These are phyloP conservation scores for Benthosema pterotum DNA, from an alignment of 2,797 vertebrate genomes.

Conservation along the genomic window DNA sequence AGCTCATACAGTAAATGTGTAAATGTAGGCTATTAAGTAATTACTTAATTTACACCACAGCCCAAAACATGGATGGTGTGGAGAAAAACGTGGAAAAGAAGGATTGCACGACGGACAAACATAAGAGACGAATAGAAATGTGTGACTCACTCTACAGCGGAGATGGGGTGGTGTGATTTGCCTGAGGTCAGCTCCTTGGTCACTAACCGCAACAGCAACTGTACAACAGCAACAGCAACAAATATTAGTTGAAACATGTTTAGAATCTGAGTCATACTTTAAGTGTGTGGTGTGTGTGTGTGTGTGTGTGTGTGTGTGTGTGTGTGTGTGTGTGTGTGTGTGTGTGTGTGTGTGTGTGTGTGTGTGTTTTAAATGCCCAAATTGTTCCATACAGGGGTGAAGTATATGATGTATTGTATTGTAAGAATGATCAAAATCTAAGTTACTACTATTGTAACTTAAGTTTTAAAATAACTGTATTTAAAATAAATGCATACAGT, in stretches of 20 bases:
- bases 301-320: slow-evolving; percentile 1
- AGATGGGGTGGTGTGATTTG: slow-evolving; percentile 61
- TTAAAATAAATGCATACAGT: no score
- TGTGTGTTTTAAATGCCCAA: no score
- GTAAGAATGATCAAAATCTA: no score
- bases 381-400: no score
- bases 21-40: no score
- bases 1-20: no score
- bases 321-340: neutral
- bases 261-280: no score
- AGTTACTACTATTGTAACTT: no score
- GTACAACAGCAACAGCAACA: slow-evolving; percentile 18
- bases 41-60: no score
- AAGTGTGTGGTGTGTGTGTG: neutral
- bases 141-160: slow-evolving; percentile 71
- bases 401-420: no score
- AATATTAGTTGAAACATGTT: neutral
- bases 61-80: neutral
- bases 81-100: neutral
- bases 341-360: neutral
- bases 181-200: slow-evolving; percentile 66
- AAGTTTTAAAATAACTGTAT: no score
- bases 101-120: neutral
- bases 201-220: slow-evolving; percentile 78
- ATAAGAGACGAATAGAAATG: neutral